Base-by-base conservation (phyloP, 2,888 invertebrate genomes). In the Hartigia nigra region DNA sequence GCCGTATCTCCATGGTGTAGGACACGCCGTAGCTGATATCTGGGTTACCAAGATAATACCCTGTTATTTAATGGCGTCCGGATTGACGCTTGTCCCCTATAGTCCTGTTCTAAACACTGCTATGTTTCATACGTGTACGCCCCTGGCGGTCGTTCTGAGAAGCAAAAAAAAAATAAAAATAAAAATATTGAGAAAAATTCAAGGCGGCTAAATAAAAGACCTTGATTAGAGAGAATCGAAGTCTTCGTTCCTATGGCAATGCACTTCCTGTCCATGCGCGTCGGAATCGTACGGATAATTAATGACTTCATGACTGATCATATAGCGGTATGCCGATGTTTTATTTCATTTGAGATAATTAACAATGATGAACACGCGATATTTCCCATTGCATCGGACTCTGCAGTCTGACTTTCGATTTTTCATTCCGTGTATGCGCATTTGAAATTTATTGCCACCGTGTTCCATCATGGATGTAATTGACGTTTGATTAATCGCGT, bases 21-120 rank as follows among this genome's bases (percentile, higher is more conserved):
- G 75, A 82, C 79, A 76, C 76, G 77, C 75, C 77, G 32, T 78
- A 75, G 72, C 79, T 82, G 79, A 81, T 81, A 83, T 84, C 84
- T 82, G 79, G 84, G 83, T 81, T 83, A 84, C 78, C 72, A 76
- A 83, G 84, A 84, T 85, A 85, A 85, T 84, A 75, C 83, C 83
- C 85, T 82, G 83, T 83, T 85, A 83, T 83, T 85, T 84, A 77
- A 84, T 84, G 79, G 79, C 78, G 55, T 55, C 55, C 72, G 70
- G 78, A 75, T 78, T 78, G 78, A 76, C 76, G 75, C 75, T 31
- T 55, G 76, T 78, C 75, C 55, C 34, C 23, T 31, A 31, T 31
- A 23, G 9, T 55, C 55, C 23, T 55, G 23, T 55, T 55, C 55
- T 55, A 55, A 55, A 23, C 55, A 55, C 55, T 9, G 55, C 55